Conservation (phyloP, 2,797 vertebrate species). For the Euthynnus affinis region DNA sequence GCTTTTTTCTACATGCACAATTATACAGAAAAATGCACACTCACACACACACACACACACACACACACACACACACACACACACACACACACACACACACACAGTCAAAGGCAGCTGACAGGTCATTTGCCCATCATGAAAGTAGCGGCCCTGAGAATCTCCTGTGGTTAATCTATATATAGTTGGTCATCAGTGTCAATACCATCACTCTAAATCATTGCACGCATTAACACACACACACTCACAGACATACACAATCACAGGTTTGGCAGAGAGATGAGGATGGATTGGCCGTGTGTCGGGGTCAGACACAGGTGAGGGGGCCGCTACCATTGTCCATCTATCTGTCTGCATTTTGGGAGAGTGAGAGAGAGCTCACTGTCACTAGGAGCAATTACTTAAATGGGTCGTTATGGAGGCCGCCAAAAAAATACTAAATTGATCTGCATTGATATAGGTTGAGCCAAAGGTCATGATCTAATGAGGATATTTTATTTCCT, state of each 20-base stretch:
- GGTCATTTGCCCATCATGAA: slow-evolving; percentile 42
- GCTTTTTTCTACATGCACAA: not conserved
- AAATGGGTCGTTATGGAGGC: not conserved
- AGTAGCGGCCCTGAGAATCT: slow-evolving; percentile 32
- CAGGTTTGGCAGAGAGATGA: slow-evolving; percentile 59
- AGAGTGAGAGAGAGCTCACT: not conserved
- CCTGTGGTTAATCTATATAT: slow-evolving; percentile 66
- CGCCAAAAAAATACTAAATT: not conserved
- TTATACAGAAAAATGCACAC: not conserved
- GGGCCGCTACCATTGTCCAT: slow-evolving; percentile 50
- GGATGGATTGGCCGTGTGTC: slow-evolving; percentile 63
- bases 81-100: slow-evolving; percentile 17
- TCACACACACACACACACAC: not conserved
- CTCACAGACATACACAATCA: slow-evolving; percentile 34
- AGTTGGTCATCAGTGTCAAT: slow-evolving; percentile 56
- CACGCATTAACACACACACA: slow-evolving; percentile 31
- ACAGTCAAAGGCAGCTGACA: slow-evolving; percentile 16
- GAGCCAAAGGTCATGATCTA: not conserved
- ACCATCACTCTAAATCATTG: slow-evolving; percentile 58
- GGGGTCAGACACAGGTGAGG: slow-evolving; percentile 75
- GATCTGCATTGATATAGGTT: not conserved
- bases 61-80: slow-evolving; percentile 1
- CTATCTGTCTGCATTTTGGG: slow-evolving; percentile 33
- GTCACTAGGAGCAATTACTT: not conserved
- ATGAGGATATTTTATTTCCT: not conserved